These are phyloP conservation scores for Knipowitschia caucasica DNA, from an alignment of 2,797 vertebrate genomes.

Conservation along the genomic window DNA sequence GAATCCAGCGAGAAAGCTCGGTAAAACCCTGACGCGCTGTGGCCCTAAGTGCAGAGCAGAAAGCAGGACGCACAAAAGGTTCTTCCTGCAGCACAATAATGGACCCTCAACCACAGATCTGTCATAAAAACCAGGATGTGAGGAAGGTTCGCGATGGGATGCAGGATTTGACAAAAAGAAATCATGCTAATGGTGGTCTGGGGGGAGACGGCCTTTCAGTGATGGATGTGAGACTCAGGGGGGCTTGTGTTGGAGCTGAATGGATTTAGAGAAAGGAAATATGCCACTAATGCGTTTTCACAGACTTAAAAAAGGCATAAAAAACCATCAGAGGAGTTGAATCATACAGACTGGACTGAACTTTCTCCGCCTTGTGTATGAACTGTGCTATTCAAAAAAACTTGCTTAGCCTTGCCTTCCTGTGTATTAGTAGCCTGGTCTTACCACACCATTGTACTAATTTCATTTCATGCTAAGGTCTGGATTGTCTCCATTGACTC, in stretches of 20 bases:
- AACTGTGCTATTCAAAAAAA: too few relatives aligned
- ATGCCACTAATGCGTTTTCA: neutral
- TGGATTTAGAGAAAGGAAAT: neutral
- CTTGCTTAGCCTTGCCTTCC: too few relatives aligned
- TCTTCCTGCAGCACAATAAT: slow-evolving; percentile 12
- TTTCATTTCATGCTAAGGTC: too few relatives aligned
- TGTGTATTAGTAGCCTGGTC: too few relatives aligned
- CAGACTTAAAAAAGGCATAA: too few relatives aligned
- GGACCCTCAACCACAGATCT: neutral
- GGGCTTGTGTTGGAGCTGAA: neutral
- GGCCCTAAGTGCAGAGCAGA: slow-evolving; percentile 28
- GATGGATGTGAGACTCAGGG: neutral
- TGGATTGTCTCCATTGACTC: too few relatives aligned
- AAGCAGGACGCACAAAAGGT: slow-evolving; percentile 27
- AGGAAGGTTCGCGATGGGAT: neutral
- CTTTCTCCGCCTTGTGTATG: too few relatives aligned
- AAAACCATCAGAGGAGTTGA: too few relatives aligned
- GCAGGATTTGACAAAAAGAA: neutral
- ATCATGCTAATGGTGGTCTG: neutral
- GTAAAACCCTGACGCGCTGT: slow-evolving; percentile 26
- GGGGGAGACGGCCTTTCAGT: neutral
- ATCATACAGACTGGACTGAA: too few relatives aligned
- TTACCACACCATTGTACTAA: too few relatives aligned
- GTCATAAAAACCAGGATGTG: slow-evolving; percentile 6
- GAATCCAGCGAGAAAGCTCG: slow-evolving; percentile 8